Evolutionary conservation across 30 jellyfish, hydroid and myxozoan species (phyloP), one percentile per base, ranked within the genome.

Genomic region (Mastigias papua): DNA sequence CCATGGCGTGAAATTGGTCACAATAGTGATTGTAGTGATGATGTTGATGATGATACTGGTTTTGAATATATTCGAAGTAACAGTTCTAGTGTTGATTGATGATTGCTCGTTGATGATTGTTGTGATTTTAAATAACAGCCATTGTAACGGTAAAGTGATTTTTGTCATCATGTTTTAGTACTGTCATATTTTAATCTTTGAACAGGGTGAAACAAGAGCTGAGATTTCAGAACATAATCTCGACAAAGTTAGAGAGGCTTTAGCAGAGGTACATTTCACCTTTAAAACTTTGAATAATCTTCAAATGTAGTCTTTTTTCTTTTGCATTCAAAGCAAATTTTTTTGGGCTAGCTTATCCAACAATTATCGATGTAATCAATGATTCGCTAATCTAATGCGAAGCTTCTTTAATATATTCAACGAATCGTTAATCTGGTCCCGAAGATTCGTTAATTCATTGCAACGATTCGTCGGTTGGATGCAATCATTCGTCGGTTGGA

Each of bases 181-280:
- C n/a, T n/a, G n/a, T n/a, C n/a, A n/a, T n/a, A n/a, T n/a, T n/a
- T n/a, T n/a, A n/a, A n/a, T n/a, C n/a, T n/a, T n/a, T n/a, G n/a
- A n/a, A 25, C 28, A 92, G 92, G 78, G 80, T 34, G 97, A 92
- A 32, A 54, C 63, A 21, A 70, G 90, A 37, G 92, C 98, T 11
- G 71, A 75, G 9, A 58, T 48, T 34, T 92, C 97, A 0, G 98
- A 92, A 30, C 78, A 64, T 49, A 80, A 81, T 61, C 89, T 92
- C 27, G 95, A 87, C 17, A 97, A 92, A 50, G 89, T 87, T 61
- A 81, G 76, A 64, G 86, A 69, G 30, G 94, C 93, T 20, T 81
- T 92, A 50, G 79, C 85, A 19, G 93, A 87, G 92, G 98, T 86
- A 91, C 26, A 20, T 5, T 5, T 1, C 19, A 27, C 33, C 25